These are phyloP conservation scores for Metellina segmentata DNA, from an alignment of 2,888 invertebrate species.

Conservation along the genomic window DNA sequence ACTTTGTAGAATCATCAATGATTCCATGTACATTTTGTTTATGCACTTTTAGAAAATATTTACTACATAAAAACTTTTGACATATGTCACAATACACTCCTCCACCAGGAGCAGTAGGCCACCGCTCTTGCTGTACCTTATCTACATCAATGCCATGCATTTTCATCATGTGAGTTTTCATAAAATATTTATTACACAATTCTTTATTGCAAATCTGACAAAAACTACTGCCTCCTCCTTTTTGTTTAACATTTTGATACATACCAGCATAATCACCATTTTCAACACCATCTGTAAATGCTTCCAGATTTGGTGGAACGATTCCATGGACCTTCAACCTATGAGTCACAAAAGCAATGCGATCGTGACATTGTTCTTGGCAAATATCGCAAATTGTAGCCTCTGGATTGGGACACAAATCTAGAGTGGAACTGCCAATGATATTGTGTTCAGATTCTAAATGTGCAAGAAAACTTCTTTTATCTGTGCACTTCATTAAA, in stretches of 20 bases:
- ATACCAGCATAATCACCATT: slow-evolving; percentile 52
- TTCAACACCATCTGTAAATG: slow-evolving; percentile 34
- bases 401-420: slow-evolving; percentile 37
- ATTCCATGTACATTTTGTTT: slow-evolving; percentile 99
- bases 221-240: slow-evolving; percentile 85
- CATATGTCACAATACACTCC: slow-evolving; percentile 98
- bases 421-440: slow-evolving; percentile 21
- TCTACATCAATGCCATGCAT: slow-evolving; percentile 98
- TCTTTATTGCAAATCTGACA: slow-evolving; percentile 99
- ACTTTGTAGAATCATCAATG: slow-evolving; percentile 85
- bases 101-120: slow-evolving; percentile 81
- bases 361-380: slow-evolving; percentile 65
- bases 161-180: slow-evolving; percentile 99
- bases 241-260: slow-evolving; percentile 3
- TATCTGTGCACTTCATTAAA: slow-evolving; percentile 55
- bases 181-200: slow-evolving; percentile 99
- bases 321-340: slow-evolving; percentile 68
- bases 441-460: slow-evolving; percentile 60
- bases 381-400: slow-evolving; percentile 54
- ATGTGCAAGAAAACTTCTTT: slow-evolving; percentile 59
- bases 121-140: slow-evolving; percentile 84
- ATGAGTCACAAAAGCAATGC: slow-evolving; percentile 39
- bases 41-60: slow-evolving; percentile 97
- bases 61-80: slow-evolving; percentile 98
- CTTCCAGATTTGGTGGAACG: slow-evolving; percentile 49